Evolutionary conservation across 2,113 vertebrate species (phyloP).

Genomic region (Elgaria multicarinata): DNA sequence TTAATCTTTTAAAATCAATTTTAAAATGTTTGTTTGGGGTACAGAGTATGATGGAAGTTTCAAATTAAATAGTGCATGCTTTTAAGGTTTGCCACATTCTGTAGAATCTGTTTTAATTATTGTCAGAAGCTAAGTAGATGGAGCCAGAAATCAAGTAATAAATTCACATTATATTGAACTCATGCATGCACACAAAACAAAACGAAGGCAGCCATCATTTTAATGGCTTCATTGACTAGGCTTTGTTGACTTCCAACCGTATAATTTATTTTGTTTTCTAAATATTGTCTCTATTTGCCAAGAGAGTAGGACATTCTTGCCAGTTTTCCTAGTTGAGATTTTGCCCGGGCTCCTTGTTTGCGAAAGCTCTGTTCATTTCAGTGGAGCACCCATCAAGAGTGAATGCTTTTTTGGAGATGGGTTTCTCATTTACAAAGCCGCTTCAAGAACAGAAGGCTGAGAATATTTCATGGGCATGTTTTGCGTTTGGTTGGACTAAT

Average conservation of each 20-base stretch:
- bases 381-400: background rate
- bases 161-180: background rate
- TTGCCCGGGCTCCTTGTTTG: background rate
- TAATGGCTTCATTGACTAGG: background rate
- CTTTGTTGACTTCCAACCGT: background rate
- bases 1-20: background rate
- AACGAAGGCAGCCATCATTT: background rate
- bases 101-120: background rate
- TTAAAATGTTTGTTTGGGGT: background rate
- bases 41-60: background rate
- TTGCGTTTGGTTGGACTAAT: background rate
- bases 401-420: too few relatives aligned
- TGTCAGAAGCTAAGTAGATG: background rate
- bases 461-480: too few relatives aligned
- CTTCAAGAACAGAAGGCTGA: background rate
- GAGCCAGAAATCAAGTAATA: background rate
- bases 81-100: background rate
- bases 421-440: background rate
- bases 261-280: background rate
- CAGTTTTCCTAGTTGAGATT: background rate
- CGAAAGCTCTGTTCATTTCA: background rate
- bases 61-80: background rate
- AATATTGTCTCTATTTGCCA: constrained; percentile 25
- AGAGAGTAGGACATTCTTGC: constrained; percentile 32
- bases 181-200: background rate